Base-by-base conservation (phyloP, 2,888 invertebrate species). In the Urechis unicinctus region DNA sequence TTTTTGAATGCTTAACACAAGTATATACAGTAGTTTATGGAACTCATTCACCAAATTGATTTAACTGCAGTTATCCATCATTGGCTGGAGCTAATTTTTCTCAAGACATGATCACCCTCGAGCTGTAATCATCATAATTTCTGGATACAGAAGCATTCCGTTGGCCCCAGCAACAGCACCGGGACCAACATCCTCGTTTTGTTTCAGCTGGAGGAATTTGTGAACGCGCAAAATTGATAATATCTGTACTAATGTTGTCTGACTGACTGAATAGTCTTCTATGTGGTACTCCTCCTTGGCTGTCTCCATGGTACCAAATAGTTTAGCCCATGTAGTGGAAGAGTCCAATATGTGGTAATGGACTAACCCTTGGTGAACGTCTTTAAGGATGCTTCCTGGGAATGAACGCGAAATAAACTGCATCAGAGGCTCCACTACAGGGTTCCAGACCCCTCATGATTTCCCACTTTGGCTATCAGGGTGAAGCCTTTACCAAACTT, bases 201-300 rank as follows among this genome's bases (percentile, higher is more conserved):
- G 9, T 1, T 2, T 61, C 61, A n/a, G 42, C 43, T 24, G 65
- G 63, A 21, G 53, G 36, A 17, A 48, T 36, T 53, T 66, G 65
- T 3, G 59, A 47, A 9, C 59, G 55, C 21, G 66, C 66, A 46
- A 66, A 66, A 53, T 61, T 66, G 22, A 66, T 59, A 58, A 70
- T 70, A 6, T 86, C 79, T 90, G 88, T 75, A 90, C 90, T 31
- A 90, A 78, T 0, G 88, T 86, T 0, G 89, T 88, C 77, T 89
- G 89, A 53, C 86, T 85, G 50, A 91, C 85, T 45, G 85, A 85
- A 75, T 90, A 91, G 74, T 89, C 89, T 68, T 80, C 80, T 42
- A 83, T 61, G 47, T 60, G 30, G 42, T 60, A 65, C 28, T 70
- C 68, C 50, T 64, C 68, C 56, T 70, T 69, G 29, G 71, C 69